Evolutionary conservation across 1,140 invertebrate genomes (phyloP).

Genomic region (Copidosoma floridanum): DNA sequence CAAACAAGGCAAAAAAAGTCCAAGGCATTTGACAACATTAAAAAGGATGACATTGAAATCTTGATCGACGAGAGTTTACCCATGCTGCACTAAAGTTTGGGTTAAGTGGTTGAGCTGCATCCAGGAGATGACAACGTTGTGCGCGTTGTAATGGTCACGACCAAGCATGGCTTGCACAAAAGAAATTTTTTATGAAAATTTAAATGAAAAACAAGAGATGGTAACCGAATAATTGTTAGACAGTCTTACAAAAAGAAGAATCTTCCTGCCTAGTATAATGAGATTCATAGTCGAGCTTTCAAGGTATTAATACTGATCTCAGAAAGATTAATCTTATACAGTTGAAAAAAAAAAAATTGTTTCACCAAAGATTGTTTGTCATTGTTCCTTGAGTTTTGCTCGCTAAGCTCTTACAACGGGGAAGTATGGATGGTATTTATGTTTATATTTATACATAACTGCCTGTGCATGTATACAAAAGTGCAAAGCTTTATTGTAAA

Average conservation of each 20-base stretch:
- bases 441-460: too few species aligned
- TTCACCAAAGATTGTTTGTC: background rate
- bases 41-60: background rate
- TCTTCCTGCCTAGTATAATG: too few species aligned
- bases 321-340: too few species aligned
- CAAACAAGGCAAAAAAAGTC: conserved; percentile 38
- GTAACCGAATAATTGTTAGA: too few species aligned
- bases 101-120: background rate
- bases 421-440: background rate
- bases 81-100: background rate
- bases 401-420: background rate
- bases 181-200: background rate
- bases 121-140: background rate
- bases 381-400: background rate
- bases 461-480: background rate
- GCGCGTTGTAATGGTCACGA: background rate
- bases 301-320: too few species aligned
- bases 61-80: conserved; percentile 1
- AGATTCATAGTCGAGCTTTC: too few species aligned
- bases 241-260: too few species aligned
- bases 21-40: background rate
- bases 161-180: background rate
- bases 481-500: too few species aligned
- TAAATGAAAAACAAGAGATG: too few species aligned
- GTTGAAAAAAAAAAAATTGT: background rate